These are phyloP conservation scores for Pholis gunnellus DNA, from an alignment of 2,113 vertebrate species.

Conservation along the genomic window DNA sequence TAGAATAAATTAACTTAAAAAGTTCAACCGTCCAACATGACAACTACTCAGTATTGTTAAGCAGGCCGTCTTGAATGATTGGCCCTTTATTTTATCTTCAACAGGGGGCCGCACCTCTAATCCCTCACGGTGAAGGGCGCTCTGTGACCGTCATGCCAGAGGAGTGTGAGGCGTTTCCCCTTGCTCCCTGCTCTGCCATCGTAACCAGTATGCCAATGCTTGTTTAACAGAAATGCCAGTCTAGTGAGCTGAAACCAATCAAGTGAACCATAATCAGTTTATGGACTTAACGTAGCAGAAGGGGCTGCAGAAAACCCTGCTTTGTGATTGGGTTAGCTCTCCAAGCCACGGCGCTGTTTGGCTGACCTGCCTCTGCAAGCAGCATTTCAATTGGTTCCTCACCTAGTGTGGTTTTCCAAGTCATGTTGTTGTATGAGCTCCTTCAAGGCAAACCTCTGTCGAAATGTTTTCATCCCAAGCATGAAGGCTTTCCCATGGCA, in stretches of 20 bases:
- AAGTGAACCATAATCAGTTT: conserved; percentile 12
- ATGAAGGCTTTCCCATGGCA: conserved; percentile 46
- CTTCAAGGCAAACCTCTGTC: background rate
- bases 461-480: conserved; percentile 6
- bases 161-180: background rate
- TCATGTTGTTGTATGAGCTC: background rate
- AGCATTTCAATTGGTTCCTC: conserved; percentile 46
- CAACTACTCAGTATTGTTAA: background rate
- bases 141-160: conserved; percentile 12
- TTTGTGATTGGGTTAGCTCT: conserved; percentile 24
- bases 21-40: background rate
- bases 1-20: background rate
- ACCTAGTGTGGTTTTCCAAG: conserved; percentile 1
- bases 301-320: background rate
- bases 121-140: background rate
- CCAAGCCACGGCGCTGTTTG: conserved; percentile 22
- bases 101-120: background rate
- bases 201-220: background rate
- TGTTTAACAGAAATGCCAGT: background rate
- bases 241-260: background rate
- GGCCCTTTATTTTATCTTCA: background rate
- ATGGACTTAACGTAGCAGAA: background rate
- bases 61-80: background rate
- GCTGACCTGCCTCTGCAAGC: conserved; percentile 15
- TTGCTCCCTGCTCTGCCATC: background rate